Evolutionary conservation across 2,888 invertebrate genomes (phyloP), one percentile per base, ranked within the genome.

Genomic region (Agrochola circellaris): DNA sequence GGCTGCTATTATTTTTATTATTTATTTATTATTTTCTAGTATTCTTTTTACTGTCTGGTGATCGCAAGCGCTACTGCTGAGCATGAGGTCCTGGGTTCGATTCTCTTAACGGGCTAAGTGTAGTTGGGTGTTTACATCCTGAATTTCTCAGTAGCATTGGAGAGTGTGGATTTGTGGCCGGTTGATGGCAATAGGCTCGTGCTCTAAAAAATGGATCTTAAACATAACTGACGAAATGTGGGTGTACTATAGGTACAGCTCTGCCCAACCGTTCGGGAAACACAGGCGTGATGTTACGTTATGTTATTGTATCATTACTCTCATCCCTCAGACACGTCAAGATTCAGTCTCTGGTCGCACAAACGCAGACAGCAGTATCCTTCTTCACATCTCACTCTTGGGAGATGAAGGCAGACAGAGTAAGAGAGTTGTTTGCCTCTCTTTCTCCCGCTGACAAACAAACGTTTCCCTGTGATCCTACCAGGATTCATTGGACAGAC

Each of bases 391-490:
- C 51, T 1, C 70, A 70, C 38, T 76, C 83, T 8, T 89, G 90
- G 90, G 26, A 79, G 9, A 83, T 89, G 38, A 87, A 79, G 15
- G 75, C 87, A 60, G 77, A 84, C 20, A 76, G 65, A 56, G 81
- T 81, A 13, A 74, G 80, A 34, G 72, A 78, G 23, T 67, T 89
- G 7, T 88, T 60, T 38, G 58, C 77, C 3, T 83, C 84, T 51
- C 75, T 89, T 26, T 84, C 85, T 4, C n/a, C 72, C 34, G 17
- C 60, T 4, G 89, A 89, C 9, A 76, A 85, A 60, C 9, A 30
- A 9, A 73, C 68, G 17, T 89, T 87, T 34, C 90, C 88, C 0
- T 89, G 83, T 34, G 89, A 89, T 23, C 83, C 90, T 0, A 30
- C 64, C 0, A 38, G 20, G 2, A 87, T 89, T 3, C 26, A 85